Base-by-base conservation (phyloP, 2,113 vertebrate species). In the Malurus alboscapulatus region DNA sequence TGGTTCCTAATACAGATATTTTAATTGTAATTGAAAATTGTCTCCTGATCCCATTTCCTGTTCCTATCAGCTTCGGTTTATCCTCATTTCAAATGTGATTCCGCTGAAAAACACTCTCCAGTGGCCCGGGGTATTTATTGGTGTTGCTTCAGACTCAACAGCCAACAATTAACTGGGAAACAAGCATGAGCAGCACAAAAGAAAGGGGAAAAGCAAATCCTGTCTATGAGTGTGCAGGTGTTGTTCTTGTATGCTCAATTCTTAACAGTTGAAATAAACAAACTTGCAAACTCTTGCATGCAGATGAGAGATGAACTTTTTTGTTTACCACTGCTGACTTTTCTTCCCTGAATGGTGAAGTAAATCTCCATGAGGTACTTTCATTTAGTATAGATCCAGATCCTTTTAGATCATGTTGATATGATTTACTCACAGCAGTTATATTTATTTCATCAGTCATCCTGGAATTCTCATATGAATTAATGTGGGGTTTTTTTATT, bases 1-100 rank as follows among this genome's bases (percentile, higher is more conserved):
- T 8, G 7, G 34, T 20, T 86, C 57, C 74, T 63, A 94, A 94
- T 96, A 81, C 92, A 95, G 36, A 75, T 86, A 57, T 45, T 88
- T 84, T 59, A 16, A 21, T 62, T 13, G 18, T 74, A 62, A 74
- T 38, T 59, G 32, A 74, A 71, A 88, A 42, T 34, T 16, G 53
- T 58, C 44, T 90, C 48, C 27, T 22, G 42, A 50, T 84, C 50
- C 54, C 50, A 7, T 79, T 91, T 93, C 36, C 75, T 66, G 26
- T 74, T 71, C 19, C 24, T 32, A 24, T 44, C 34, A 77, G 40
- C 53, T 18, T 69, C 1, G 1, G 7, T 55, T 91, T 78, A 20
- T 76, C 27, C 25, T 29, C 20, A 15, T 91, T 42, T 73, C 32
- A 53, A 40, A 59, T 5, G 0, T 58, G 26, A 45, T 65, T 68